Conservation (phyloP, 2,888 invertebrate genomes). For the Sarcophaga subvicina region DNA sequence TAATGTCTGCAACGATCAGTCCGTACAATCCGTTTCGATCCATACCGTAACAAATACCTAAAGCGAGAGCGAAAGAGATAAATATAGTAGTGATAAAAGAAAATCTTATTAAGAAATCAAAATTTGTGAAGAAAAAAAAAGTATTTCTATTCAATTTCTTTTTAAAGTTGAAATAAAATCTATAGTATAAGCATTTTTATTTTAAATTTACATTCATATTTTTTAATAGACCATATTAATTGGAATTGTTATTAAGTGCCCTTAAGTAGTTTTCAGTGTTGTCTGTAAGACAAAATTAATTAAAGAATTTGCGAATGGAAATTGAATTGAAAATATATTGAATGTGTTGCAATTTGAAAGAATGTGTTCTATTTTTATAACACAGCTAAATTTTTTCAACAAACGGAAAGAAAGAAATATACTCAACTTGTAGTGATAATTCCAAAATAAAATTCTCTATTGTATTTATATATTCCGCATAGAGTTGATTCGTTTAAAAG, state of each 20-base stretch:
- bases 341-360: conserved; percentile 67
- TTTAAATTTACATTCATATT: neutral
- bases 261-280: conserved; percentile 10
- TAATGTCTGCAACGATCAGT: conserved; percentile 65
- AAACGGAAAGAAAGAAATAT: conserved; percentile 30
- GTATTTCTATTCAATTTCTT: conserved; percentile 44
- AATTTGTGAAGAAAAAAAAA: conserved; percentile 33
- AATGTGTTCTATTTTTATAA: conserved; percentile 79
- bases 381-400: conserved; percentile 76
- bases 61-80: conserved; percentile 77
- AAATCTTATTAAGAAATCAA: conserved; percentile 58
- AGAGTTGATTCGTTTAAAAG: conserved; percentile 16
- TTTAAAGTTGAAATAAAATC: conserved; percentile 30
- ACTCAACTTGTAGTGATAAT: conserved; percentile 71
- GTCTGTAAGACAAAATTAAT: conserved; percentile 25
- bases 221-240: neutral
- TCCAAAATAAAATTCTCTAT: conserved; percentile 70
- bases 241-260: too few relatives aligned
- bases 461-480: conserved; percentile 19
- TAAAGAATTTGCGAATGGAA: conserved; percentile 32
- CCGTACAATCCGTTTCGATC: conserved; percentile 53
- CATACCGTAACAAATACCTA: conserved; percentile 65
- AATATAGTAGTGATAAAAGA: conserved; percentile 71
- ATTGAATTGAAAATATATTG: conserved; percentile 21
- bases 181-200: neutral